Percentiles rank a stretch among this genome's conserved stretches.
phyloP scores from a whole-genome alignment of 2,113 vertebrate species.

The Cyanoliseus patagonus region DNA sequence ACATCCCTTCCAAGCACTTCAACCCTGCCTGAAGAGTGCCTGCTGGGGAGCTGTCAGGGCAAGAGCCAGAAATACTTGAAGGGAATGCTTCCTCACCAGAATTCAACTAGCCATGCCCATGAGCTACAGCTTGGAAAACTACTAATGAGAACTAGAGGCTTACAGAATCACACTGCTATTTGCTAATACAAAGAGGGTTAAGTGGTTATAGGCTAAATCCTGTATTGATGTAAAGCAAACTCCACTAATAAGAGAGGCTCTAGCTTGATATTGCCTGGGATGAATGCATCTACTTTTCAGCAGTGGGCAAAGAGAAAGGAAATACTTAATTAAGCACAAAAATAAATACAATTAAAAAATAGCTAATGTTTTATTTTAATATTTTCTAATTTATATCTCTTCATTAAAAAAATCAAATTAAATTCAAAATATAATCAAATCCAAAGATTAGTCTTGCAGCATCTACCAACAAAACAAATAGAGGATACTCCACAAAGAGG shows the following conservation, averaged over 20 bases:
- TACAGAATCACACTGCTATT: fast-evolving
- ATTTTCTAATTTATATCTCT: neutral
- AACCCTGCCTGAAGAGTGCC: fast-evolving
- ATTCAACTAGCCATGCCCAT: neutral
- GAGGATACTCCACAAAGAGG: neutral
- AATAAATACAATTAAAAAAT: conserved; percentile 1
- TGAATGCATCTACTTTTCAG: neutral
- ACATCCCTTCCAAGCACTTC: fast-evolving
- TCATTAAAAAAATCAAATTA: neutral
- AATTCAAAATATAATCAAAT: conserved; percentile 42
- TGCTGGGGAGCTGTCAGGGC: neutral
- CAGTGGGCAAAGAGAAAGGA: neutral
- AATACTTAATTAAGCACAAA: neutral
- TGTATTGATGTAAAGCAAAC: neutral
- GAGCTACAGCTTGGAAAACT: neutral
- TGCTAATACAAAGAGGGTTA: neutral
- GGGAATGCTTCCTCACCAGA: neutral
- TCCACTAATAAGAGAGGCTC: neutral
- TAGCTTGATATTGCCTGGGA: neutral
- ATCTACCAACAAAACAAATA: neutral
- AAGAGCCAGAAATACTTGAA: neutral
- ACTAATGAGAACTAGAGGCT: neutral
- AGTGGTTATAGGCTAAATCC: neutral
- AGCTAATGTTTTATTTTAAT: neutral
- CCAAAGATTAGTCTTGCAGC: neutral